Conservation (phyloP, 92 coral and sea anemone species). For the Epizoanthus scotinus region DNA sequence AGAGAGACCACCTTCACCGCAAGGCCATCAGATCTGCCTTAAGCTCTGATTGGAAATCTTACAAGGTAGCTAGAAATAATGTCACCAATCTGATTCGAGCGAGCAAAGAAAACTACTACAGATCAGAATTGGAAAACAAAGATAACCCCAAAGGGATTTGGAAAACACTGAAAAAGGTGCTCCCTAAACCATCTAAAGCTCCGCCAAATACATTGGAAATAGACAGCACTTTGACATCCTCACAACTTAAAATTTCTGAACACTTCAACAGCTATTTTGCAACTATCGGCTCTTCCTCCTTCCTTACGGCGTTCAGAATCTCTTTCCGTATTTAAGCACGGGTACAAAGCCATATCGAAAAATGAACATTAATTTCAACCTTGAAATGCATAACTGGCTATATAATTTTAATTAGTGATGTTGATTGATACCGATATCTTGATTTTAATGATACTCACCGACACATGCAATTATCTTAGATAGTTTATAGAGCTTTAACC, state of each 20-base stretch:
- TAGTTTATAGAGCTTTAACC: too few species aligned
- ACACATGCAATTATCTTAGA: too few species aligned
- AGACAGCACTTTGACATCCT: too few species aligned
- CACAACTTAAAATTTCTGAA: too few species aligned
- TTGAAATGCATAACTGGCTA: too few species aligned
- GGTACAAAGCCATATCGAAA: too few species aligned
- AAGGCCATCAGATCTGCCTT: constrained; percentile 44
- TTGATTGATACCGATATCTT: too few species aligned
- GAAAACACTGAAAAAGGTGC: background rate
- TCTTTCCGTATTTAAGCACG: too few species aligned
- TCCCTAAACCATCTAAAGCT: background rate
- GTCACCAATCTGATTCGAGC: constrained; percentile 33
- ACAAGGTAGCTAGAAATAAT: constrained; percentile 48
- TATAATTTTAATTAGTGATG: too few species aligned
- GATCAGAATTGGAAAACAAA: background rate
- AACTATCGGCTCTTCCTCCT: constrained; percentile 54
- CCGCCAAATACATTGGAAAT: background rate
- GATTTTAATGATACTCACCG: too few species aligned
- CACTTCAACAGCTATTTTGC: constrained; percentile 5
- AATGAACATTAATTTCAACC: too few species aligned
- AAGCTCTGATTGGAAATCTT: constrained; percentile 46
- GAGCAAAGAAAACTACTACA: background rate
- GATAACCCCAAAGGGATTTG: background rate
- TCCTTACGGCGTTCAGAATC: too few species aligned
- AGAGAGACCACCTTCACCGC: constrained; percentile 49